A percentile compares a stretch with the other conserved stretches of the same genome.
These are phyloP conservation scores for Plotosus lineatus DNA, from an alignment of 2,113 vertebrate species.

Conservation along the genomic window DNA sequence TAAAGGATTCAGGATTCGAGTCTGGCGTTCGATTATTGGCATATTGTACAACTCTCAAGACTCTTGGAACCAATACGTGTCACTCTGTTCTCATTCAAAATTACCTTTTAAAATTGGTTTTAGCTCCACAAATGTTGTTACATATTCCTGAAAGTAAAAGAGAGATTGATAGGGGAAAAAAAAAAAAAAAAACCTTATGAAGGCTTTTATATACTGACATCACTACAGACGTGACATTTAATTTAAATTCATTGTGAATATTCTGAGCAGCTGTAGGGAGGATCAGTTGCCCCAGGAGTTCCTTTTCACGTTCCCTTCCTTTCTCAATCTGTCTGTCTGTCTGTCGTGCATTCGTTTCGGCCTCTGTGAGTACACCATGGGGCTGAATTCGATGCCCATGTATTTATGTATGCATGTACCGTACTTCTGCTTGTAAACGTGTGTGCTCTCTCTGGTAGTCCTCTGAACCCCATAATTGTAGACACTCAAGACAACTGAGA, in stretches of 20 bases:
- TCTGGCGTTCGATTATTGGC: too few relatives aligned
- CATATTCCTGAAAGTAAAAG: not conserved
- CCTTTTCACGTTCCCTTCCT: not conserved
- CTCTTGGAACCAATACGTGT: not conserved
- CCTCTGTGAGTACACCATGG: not conserved
- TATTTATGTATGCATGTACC: not conserved
- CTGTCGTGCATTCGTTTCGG: not conserved
- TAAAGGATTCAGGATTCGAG: too few relatives aligned
- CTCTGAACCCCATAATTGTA: constrained; percentile 13
- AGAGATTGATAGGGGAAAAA: not conserved
- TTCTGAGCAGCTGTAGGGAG: not conserved
- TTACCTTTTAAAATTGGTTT: not conserved
- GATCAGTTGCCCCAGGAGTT: not conserved
- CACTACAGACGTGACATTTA: not conserved
- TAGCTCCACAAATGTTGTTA: not conserved
- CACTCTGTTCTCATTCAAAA: not conserved
- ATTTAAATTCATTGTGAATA: not conserved
- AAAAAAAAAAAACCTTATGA: not conserved
- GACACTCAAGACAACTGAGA: constrained; percentile 22
- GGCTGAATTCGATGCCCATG: not conserved
- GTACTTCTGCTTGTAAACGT: not conserved
- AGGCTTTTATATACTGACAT: not conserved
- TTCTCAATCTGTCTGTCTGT: not conserved
- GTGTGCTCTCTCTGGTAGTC: not conserved
- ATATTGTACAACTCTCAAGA: not conserved